Percentiles rank a stretch among this genome's conserved stretches.
These are phyloP conservation scores for Apocheima hispidaria DNA, from an alignment of 2,888 invertebrate genomes.

Conservation along the genomic window DNA sequence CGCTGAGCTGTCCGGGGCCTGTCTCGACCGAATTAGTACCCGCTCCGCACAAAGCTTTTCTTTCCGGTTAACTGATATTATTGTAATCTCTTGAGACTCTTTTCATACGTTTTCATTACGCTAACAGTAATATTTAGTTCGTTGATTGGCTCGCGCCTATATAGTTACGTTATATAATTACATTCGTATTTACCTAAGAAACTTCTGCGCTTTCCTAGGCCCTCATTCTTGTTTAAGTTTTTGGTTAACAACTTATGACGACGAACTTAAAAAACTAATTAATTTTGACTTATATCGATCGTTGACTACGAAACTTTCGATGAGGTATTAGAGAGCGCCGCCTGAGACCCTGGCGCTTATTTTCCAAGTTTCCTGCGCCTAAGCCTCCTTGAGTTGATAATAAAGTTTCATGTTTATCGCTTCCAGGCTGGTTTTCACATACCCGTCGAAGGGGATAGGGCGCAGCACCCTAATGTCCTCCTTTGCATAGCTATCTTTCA, in stretches of 20 bases:
- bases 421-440: conserved; percentile 28
- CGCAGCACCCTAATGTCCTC: conserved; percentile 16
- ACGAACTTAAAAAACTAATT: conserved; percentile 39
- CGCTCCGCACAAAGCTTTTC: conserved; percentile 18
- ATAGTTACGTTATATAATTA: conserved; percentile 23
- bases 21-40: conserved; percentile 16
- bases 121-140: conserved; percentile 35
- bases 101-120: conserved; percentile 28
- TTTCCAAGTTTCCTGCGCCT: conserved; percentile 31
- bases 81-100: conserved; percentile 9
- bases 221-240: conserved; percentile 37
- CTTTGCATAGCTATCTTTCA: conserved; percentile 22
- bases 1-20: conserved; percentile 6
- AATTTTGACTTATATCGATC: conserved; percentile 41
- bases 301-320: conserved; percentile 38
- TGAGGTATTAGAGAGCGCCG: conserved; percentile 31
- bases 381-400: conserved; percentile 29
- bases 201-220: conserved; percentile 30
- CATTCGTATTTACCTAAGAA: conserved; percentile 33
- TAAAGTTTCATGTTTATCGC: conserved; percentile 39
- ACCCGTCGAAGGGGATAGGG: conserved; percentile 28
- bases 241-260: conserved; percentile 33
- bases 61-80: conserved; percentile 20
- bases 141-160: conserved; percentile 31
- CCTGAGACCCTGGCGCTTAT: conserved; percentile 23